These are phyloP conservation scores for Pseudococcus jackbeardsleyi DNA, from an alignment of 2,888 invertebrate species.

Conservation along the genomic window DNA sequence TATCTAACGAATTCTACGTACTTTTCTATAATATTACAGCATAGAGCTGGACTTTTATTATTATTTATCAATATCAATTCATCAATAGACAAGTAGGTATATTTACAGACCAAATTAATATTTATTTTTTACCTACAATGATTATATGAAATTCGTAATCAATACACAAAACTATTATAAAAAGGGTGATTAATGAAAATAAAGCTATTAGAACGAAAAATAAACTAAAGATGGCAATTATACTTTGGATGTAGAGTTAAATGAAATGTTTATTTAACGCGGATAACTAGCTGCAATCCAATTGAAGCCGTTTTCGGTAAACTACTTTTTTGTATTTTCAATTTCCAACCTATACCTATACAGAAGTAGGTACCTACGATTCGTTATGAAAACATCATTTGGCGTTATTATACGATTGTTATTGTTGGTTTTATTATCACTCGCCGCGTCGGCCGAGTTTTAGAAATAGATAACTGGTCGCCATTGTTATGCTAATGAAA, in stretches of 20 bases:
- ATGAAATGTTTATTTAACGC: conserved; percentile 62
- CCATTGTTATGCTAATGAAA: conserved; percentile 64
- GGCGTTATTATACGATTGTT: conserved; percentile 59
- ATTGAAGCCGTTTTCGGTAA: conserved; percentile 24
- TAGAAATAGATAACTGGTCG: conserved; percentile 57
- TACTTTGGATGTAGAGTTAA: background rate
- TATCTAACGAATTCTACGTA: background rate
- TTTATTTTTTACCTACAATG: conserved; percentile 18
- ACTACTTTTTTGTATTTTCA: conserved; percentile 21
- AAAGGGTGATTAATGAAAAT: background rate
- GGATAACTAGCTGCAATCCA: conserved; percentile 60
- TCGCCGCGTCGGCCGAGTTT: background rate
- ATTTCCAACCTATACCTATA: background rate
- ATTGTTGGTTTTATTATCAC: conserved; percentile 64
- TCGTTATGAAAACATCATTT: conserved; percentile 63
- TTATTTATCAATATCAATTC: background rate
- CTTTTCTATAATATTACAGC: background rate
- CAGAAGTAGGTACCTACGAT: background rate
- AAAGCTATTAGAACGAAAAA: conserved; percentile 21
- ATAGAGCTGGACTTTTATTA: background rate
- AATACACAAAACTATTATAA: conserved; percentile 37
- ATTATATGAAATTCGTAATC: conserved; percentile 30
- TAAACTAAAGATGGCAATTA: conserved; percentile 41
- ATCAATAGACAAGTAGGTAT: background rate
- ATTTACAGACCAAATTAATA: background rate